A percentile compares a stretch with the other conserved stretches of the same genome.
Evolutionary conservation across 2,797 vertebrate species (phyloP).

Genomic region (Liparis tanakae): DNA sequence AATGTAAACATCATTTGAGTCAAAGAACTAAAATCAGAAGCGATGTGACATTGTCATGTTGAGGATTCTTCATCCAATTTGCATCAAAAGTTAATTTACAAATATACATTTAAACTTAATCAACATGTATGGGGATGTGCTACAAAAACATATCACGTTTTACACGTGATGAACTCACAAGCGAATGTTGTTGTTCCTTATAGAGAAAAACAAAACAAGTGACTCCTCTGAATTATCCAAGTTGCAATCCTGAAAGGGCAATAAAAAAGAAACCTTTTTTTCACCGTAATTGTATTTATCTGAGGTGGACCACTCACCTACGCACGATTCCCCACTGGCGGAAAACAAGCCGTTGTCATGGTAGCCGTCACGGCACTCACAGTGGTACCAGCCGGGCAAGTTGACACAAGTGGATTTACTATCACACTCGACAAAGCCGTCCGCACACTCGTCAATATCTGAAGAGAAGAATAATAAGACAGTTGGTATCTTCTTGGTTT

Average conservation of each 20-base stretch:
- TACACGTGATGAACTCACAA: not conserved
- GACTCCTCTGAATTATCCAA: not conserved
- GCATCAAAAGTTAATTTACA: not conserved
- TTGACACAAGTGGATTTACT: slow-evolving; percentile 97
- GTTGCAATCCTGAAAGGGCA: not conserved
- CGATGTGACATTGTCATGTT: too few relatives aligned
- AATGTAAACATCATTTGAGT: not conserved
- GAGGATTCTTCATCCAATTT: not conserved
- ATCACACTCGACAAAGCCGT: slow-evolving; percentile 97
- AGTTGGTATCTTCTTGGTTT: slow-evolving; percentile 29
- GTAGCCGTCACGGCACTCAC: slow-evolving; percentile 97
- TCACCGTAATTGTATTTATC: not conserved
- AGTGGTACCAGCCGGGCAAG: slow-evolving; percentile 99
- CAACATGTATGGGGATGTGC: not conserved
- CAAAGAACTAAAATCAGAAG: not conserved
- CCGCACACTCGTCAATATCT: slow-evolving; percentile 98
- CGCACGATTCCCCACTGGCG: slow-evolving; percentile 93
- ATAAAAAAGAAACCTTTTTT: not conserved
- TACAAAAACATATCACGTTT: not conserved
- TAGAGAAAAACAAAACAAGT: too few relatives aligned
- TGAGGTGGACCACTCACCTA: slow-evolving; percentile 86
- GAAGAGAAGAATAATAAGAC: slow-evolving; percentile 33
- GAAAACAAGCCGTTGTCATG: slow-evolving; percentile 99
- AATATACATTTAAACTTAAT: not conserved
- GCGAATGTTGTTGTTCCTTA: too few relatives aligned